These are phyloP conservation scores for Bedellia somnulentella DNA, from an alignment of 2,888 invertebrate species.

Conservation along the genomic window DNA sequence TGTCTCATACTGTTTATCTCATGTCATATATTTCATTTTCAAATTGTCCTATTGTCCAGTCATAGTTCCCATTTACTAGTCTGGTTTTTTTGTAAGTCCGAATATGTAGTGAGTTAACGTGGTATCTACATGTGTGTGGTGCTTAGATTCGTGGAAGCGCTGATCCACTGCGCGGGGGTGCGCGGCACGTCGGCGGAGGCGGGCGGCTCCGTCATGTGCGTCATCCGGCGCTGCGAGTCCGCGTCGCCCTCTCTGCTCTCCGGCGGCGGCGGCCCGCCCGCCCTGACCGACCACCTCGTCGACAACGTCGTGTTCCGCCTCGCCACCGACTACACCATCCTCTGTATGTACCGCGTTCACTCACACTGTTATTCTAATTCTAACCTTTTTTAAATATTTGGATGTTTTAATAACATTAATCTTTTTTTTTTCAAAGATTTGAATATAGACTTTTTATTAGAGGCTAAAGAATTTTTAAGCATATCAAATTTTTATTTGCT, in stretches of 20 bases:
- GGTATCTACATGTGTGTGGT: too few species aligned
- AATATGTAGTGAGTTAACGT: too few species aligned
- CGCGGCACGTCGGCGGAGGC: constrained; percentile 60
- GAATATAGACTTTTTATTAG: too few species aligned
- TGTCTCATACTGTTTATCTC: too few species aligned
- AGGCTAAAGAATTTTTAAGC: too few species aligned
- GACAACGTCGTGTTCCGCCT: constrained; percentile 92
- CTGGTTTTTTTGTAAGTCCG: too few species aligned
- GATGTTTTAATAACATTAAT: not conserved
- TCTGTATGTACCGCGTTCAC: constrained; percentile 56
- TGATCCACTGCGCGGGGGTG: constrained; percentile 67
- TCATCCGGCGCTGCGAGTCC: constrained; percentile 63
- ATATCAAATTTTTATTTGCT: too few species aligned
- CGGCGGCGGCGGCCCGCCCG: constrained; percentile 54
- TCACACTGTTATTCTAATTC: not conserved
- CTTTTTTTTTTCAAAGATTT: too few species aligned
- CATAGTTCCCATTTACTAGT: too few species aligned
- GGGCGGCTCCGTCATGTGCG: constrained; percentile 64
- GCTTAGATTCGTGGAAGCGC: constrained; percentile 71
- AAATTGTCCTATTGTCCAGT: too few species aligned
- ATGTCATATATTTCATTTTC: too few species aligned
- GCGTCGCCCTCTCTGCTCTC: constrained; percentile 60
- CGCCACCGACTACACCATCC: constrained; percentile 82
- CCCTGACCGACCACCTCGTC: constrained; percentile 68
- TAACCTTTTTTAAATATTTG: too few species aligned